Evolutionary conservation across 92 coral and sea anemone species (phyloP), one percentile per base, ranked within the genome.

Genomic region (Phymanthus crucifer): DNA sequence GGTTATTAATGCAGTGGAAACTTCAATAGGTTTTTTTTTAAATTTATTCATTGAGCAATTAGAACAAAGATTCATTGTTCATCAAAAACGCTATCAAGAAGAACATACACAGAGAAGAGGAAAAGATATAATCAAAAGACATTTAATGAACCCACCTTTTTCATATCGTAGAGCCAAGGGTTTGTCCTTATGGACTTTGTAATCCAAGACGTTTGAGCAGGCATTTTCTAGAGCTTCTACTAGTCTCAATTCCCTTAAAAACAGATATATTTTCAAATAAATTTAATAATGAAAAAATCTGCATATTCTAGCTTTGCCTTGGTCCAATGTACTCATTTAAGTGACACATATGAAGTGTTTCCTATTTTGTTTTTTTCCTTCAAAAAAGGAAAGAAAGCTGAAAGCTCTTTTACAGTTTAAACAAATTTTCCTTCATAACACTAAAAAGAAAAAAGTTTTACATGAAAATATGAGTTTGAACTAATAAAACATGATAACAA

Each of bases 201-300:
- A 94, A 52, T 94, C 97, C 74, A 88, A 74, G 7, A 94, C 90
- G 84, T 94, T 94, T 19, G 89, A 34, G 66, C 98, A 94, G 19
- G 95, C 93, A 86, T 92, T 84, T 76, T 94, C 98, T 48, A 94
- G 91, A 27, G 97, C 98, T 79, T 94, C 98, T 71, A 89, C 90
- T 23, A 94, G 52, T 54, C 97, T 80, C 36, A 93, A 80, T 78
- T 94, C 98, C 31, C 98, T 92, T 32, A 64, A 68, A 66, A 58
- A 64, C 1, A 73, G 31, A 52, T n/a, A n/a, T n/a, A n/a, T n/a
- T n/a, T n/a, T n/a, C n/a, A n/a, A n/a, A n/a, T n/a, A n/a, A n/a
- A n/a, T n/a, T n/a, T n/a, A n/a, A n/a, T n/a, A n/a, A n/a, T n/a
- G n/a, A n/a, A n/a, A n/a, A n/a, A n/a, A n/a, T n/a, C n/a, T n/a